phyloP scores from a whole-genome alignment of 1,140 invertebrate species.

The Sitobion miscanthi region DNA sequence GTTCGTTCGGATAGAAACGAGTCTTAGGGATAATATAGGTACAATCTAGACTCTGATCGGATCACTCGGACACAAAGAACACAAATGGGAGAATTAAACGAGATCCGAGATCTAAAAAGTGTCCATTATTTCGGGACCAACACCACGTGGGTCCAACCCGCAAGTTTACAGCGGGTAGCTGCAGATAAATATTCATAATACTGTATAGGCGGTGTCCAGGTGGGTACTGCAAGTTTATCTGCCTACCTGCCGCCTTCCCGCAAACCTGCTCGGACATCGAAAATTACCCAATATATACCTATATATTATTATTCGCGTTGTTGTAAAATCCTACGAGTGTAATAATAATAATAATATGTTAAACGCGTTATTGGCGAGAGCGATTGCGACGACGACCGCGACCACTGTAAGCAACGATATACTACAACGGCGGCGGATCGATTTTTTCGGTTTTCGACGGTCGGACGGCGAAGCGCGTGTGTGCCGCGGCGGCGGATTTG shows the following conservation, averaged over 20 bases:
- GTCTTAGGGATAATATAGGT: background rate
- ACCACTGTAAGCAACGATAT: background rate
- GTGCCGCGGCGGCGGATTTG: background rate
- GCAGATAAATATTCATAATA: too few relatives aligned
- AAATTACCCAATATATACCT: background rate
- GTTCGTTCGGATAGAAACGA: background rate
- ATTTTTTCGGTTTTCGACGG: constrained; percentile 4
- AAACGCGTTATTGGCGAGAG: background rate
- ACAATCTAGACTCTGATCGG: background rate
- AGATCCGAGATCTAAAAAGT: background rate
- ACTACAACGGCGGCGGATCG: background rate
- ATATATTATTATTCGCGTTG: too few relatives aligned
- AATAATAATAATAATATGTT: background rate
- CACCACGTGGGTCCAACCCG: too few relatives aligned
- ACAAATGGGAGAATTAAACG: background rate
- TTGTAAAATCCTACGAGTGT: too few relatives aligned
- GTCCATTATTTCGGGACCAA: background rate
- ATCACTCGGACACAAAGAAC: background rate
- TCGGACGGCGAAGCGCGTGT: background rate
- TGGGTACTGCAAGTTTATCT: too few relatives aligned
- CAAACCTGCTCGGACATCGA: background rate
- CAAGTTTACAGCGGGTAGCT: too few relatives aligned
- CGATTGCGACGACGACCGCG: background rate
- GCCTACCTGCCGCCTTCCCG: too few relatives aligned
- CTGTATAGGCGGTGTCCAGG: too few relatives aligned